Base-by-base conservation (phyloP, 2,797 vertebrate genomes). In the Xenentodon cancila region DNA sequence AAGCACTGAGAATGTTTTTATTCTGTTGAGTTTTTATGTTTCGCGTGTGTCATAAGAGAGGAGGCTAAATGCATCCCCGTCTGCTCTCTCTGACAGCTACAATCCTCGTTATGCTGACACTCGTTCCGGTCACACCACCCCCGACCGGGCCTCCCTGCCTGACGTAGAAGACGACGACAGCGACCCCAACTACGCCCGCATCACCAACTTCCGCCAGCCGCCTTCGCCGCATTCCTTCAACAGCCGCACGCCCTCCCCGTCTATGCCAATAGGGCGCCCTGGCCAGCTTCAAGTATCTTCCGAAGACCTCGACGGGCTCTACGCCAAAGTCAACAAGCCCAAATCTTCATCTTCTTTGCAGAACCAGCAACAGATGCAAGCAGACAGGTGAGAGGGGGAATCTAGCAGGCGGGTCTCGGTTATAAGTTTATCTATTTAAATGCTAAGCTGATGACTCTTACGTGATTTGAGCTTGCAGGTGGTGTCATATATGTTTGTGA, bases 161-260 rank as follows among this genome's bases (percentile, higher is more conserved):
- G 93, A 95, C 18, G 81, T 96, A 25, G 96, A 97, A 0, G 97
- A 98, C 18, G 96, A 98, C 57, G 96, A 98, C 59, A 81, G 85
- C 27, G 96, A 98, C 88, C 97, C 97, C 17, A 97, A 96, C 92
- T 99, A 98, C 7, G 96, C 96, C 59, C 94, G 94, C 81, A 95
- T 99, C 75, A 94, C 90, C 89, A 92, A 94, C 84, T 99, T 98
- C 89, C 92, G 93, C 73, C 94, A 95, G 44, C 80, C 57, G 0
- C 81, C 91, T 1, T 81, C 90, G 3, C 79, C 86, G 1, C 87
- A 75, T 66, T 34, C 63, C 0, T 57, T 59, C 75, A 80, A 46
- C 69, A 93, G 53, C 75, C 94, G 12, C 91, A 93, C 77, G 71
- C 95, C 64, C 3, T 78, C 91, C 11, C 87, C 89, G 0, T 63